Percentiles rank a stretch among this genome's conserved stretches.
Conservation (phyloP, 1,140 invertebrate genomes). For the Sitophilus oryzae region DNA sequence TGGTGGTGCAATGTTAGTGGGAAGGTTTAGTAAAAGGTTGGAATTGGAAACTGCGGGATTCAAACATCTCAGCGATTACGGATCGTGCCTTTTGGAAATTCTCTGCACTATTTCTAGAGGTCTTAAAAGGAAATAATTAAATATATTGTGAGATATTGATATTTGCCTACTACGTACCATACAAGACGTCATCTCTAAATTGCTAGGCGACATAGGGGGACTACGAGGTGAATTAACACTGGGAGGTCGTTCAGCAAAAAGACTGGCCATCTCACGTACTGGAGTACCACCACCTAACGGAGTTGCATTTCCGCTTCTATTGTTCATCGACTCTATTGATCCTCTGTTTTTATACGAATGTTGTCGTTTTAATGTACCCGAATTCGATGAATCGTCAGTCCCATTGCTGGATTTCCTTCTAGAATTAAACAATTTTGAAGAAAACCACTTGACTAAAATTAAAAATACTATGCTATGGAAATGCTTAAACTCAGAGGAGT, state of each 20-base stretch:
- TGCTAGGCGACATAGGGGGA: slow-evolving; percentile 41
- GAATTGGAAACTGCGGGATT: no score
- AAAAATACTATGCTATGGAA: slow-evolving; percentile 18
- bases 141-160: no score
- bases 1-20: no score
- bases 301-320: slow-evolving; percentile 45
- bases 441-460: slow-evolving; percentile 6
- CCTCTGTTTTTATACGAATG: slow-evolving; percentile 42
- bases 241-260: slow-evolving; percentile 42
- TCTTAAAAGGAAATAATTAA: no score
- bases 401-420: slow-evolving; percentile 46
- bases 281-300: slow-evolving; percentile 50
- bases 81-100: no score
- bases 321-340: slow-evolving; percentile 41
- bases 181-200: slow-evolving; percentile 33
- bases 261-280: slow-evolving; percentile 46
- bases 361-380: slow-evolving; percentile 52
- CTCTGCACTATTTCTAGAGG: no score
- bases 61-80: no score
- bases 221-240: slow-evolving; percentile 45
- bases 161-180: no score
- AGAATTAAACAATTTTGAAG: not conserved
- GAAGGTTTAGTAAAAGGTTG: no score
- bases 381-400: slow-evolving; percentile 48
- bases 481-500: no score